Evolutionary conservation across 2,113 vertebrate species (phyloP).

Genomic region (Acrocephalus kingi): DNA sequence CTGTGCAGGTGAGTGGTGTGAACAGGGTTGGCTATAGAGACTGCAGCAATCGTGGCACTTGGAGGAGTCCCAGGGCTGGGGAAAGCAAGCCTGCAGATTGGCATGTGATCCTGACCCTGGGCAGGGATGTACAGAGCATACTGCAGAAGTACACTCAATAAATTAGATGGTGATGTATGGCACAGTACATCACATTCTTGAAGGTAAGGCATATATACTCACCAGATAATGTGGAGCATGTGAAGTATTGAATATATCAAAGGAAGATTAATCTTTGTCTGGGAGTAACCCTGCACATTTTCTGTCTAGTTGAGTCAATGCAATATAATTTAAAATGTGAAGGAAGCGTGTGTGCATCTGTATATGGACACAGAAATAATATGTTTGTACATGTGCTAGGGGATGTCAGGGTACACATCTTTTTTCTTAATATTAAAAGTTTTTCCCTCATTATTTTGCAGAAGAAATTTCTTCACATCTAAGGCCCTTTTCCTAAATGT

Average conservation of each 20-base stretch:
- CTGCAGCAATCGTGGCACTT: not conserved
- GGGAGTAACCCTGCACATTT: conserved; percentile 9
- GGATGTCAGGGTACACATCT: not conserved
- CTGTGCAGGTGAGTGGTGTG: not conserved
- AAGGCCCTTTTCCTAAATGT: not conserved
- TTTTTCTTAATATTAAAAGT: not conserved
- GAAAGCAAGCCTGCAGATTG: not conserved
- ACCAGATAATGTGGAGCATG: conserved; percentile 57
- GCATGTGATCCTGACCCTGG: conserved; percentile 26
- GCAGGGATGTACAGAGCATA: not conserved
- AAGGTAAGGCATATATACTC: conserved; percentile 66
- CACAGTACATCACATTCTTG: conserved; percentile 53
- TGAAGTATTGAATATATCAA: conserved; percentile 65
- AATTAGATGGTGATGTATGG: conserved; percentile 54
- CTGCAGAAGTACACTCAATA: conserved; percentile 50
- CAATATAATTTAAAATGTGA: conserved; percentile 8
- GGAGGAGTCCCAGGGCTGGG: not conserved
- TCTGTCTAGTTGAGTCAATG: conserved; percentile 32
- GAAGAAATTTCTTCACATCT: not conserved
- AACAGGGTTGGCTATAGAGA: not conserved
- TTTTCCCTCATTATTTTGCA: not conserved
- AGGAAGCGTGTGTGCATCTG: not conserved
- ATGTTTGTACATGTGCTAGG: not conserved
- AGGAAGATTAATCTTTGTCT: conserved; percentile 61
- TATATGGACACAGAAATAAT: not conserved